These are phyloP conservation scores for Gymnarchus niloticus DNA, from an alignment of 2,113 vertebrate species.

Conservation along the genomic window DNA sequence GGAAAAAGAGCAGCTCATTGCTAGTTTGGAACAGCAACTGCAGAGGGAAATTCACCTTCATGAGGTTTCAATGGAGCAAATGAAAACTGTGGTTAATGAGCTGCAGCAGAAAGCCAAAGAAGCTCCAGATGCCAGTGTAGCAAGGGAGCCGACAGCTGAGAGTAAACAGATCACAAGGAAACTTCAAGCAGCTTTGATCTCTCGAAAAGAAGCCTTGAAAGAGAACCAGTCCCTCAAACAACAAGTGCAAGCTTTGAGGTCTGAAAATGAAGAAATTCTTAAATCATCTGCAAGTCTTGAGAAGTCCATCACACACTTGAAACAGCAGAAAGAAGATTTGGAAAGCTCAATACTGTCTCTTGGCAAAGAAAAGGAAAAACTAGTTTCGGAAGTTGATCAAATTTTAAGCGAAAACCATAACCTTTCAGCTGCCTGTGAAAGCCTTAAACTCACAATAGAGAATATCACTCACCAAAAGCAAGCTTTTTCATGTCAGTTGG, in stretches of 20 bases:
- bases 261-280: slow-evolving; percentile 52
- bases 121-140: slow-evolving; percentile 19
- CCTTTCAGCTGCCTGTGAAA: slow-evolving; percentile 74
- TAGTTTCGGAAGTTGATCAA: slow-evolving; percentile 53
- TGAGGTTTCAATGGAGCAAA: slow-evolving; percentile 44
- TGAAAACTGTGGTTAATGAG: slow-evolving; percentile 37
- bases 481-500: slow-evolving; percentile 78
- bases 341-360: slow-evolving; percentile 24
- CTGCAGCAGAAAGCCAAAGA: slow-evolving; percentile 51
- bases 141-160: slow-evolving; percentile 37
- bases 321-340: slow-evolving; percentile 48
- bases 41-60: slow-evolving; percentile 46
- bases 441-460: slow-evolving; percentile 78
- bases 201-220: slow-evolving; percentile 72
- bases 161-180: slow-evolving; percentile 66
- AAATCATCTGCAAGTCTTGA: slow-evolving; percentile 46
- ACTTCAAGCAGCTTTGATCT: slow-evolving; percentile 75
- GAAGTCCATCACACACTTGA: slow-evolving; percentile 47
- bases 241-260: slow-evolving; percentile 47
- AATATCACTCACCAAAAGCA: slow-evolving; percentile 80
- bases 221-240: slow-evolving; percentile 67
- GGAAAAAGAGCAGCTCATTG: slow-evolving; percentile 48
- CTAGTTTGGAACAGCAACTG: slow-evolving; percentile 52
- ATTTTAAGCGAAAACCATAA: slow-evolving; percentile 69
- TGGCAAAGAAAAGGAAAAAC: slow-evolving; percentile 51